Base-by-base conservation (phyloP, 2,888 invertebrate species). In the Brassicogethes aeneus region DNA sequence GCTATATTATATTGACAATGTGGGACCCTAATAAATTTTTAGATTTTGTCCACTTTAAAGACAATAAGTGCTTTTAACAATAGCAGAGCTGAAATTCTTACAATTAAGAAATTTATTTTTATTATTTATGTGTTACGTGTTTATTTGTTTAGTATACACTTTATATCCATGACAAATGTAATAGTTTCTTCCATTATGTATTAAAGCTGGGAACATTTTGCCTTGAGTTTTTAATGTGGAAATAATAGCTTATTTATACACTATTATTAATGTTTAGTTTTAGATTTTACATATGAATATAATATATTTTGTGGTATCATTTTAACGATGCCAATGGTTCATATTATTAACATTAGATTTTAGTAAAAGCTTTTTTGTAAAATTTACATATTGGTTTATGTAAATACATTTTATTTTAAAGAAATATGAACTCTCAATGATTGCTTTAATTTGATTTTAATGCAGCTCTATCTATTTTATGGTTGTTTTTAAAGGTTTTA, bases 401-500 rank as follows among this genome's bases (percentile, higher is more conserved):
- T 46, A 43, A 34, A 29, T 39, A 30, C 32, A 39, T 34, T 32
- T 13, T 39, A 36, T 36, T 10, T 36, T 23, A 15, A 36, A 37
- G 10, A 29, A 39, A 43, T 34, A 40, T 40, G 41, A 44, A 41
- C 36, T 42, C 39, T 44, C 39, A 37, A 45, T 41, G 38, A 48
- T 52, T 52, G 51, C 52, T 58, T 58, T 54, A 51, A 50, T 53
- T 52, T 55, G 43, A 47, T 45, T 45, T 46, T 40, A 52, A 48
- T 53, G 52, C 56, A 55, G 53, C 52, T 56, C 45, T 54, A 59
- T 54, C 54, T 58, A 55, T 55, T 46, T 51, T 48, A 55, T 59
- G 56, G 53, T 61, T 61, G 60, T 64, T 62, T 62, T 61, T 60
- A 52, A 58, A 53, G 54, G 55, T 59, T 63, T 62, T 62, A 64